Evolutionary conservation across 2,113 vertebrate species (phyloP), one percentile per base, ranked within the genome.

Genomic region (Sminthopsis crassicaudata): DNA sequence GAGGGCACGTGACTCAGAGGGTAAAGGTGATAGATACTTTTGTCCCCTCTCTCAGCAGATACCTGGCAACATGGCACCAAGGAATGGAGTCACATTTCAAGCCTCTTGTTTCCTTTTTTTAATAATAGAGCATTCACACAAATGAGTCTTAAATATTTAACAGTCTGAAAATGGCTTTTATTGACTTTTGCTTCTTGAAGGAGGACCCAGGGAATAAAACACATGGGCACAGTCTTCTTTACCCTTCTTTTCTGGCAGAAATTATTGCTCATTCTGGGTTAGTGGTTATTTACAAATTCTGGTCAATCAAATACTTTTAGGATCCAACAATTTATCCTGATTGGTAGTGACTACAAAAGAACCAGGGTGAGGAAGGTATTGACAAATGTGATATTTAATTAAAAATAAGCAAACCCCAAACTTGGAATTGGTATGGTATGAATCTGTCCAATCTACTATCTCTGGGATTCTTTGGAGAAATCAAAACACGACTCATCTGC

Each of bases 101-200:
- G 52, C 42, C 19, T 93, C 76, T 24, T 60, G n/a, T 54, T 16
- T 25, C 51, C 76, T 93, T 93, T 46, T 48, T 48, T 14, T 55
- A 10, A 46, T 54, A 54, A 90, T 57, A 93, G 91, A 94, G 53
- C 14, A 95, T 91, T 24, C 51, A 60, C 48, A n/a, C 84, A 92
- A 92, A 84, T 9, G 42, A 94, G 53, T 92, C 90, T 42, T 93
- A 91, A 92, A 9, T 92, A 92, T 93, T 93, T 96, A 84, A 91
- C 8, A 92, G 60, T 67, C 91, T 54, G 25, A 95, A 96, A 89
- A 94, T 92, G 92, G 93, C 84, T 93, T 96, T 53, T 94, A 55
- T 53, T 90, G 91, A 90, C 46, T 96, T 91, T 53, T 14, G 1
- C n/a, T 53, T 96, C 57, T 93, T 94, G 48, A 60, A 94, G 88